A percentile compares a stretch with the other conserved stretches of the same genome.
Conservation (phyloP, 2,113 vertebrate species). For the Clinocottus analis region DNA sequence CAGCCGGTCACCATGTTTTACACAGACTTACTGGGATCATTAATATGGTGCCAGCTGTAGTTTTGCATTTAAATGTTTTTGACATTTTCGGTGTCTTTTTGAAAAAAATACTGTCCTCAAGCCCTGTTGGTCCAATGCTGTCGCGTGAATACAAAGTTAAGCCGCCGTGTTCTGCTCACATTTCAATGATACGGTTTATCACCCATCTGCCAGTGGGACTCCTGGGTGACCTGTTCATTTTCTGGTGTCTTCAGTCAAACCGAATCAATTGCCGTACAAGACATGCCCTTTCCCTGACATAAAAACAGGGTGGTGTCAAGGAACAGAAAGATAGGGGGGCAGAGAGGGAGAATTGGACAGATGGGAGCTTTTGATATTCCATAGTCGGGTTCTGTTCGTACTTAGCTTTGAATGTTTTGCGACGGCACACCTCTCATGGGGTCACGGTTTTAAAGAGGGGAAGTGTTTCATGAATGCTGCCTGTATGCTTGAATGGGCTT, state of each 20-base stretch:
- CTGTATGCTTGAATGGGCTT: constrained; percentile 67
- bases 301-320: constrained; percentile 27
- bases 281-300: constrained; percentile 54
- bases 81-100: background rate
- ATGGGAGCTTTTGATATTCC: constrained; percentile 68
- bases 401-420: constrained; percentile 57
- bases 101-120: constrained; percentile 6
- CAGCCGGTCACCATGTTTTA: background rate
- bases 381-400: constrained; percentile 40
- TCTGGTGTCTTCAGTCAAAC: constrained; percentile 37
- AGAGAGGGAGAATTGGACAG: constrained; percentile 51
- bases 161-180: constrained; percentile 53
- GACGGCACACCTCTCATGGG: constrained; percentile 58
- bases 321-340: constrained; percentile 8
- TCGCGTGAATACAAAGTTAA: constrained; percentile 13
- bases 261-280: constrained; percentile 54
- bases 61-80: constrained; percentile 36
- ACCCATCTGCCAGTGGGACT: constrained; percentile 45
- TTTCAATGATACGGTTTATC: constrained; percentile 70
- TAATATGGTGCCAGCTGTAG: background rate
- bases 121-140: background rate
- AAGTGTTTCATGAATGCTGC: constrained; percentile 70
- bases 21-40: background rate
- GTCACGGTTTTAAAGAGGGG: constrained; percentile 67
- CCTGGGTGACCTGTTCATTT: constrained; percentile 52